Percentiles rank a stretch among this genome's conserved stretches.
phyloP scores from a whole-genome alignment of 2,113 vertebrate genomes.

The Athene cunicularia region DNA sequence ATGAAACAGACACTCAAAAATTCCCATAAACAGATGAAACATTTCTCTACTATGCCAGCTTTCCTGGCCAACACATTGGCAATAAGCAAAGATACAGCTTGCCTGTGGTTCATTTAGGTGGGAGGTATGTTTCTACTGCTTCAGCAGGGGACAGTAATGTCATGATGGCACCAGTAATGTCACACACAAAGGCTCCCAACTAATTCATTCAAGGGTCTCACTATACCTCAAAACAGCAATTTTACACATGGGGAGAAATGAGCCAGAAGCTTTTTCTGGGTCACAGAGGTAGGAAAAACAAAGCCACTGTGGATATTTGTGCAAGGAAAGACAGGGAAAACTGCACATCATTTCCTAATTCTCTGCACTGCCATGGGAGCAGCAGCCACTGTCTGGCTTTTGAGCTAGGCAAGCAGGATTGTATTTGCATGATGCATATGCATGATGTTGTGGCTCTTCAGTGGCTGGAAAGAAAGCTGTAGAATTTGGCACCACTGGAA shows the following conservation, averaged over 20 bases:
- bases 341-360: not conserved
- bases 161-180: not conserved
- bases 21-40: not conserved
- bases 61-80: not conserved
- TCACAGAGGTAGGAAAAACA: not conserved
- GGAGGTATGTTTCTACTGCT: not conserved
- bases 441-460: not conserved
- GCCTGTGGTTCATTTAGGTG: not conserved
- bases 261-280: not conserved
- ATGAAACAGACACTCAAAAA: not conserved
- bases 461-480: not conserved
- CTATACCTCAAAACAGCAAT: not conserved
- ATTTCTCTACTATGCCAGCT: not conserved
- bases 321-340: not conserved
- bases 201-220: not conserved
- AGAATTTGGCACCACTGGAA: not conserved
- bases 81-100: not conserved
- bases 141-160: not conserved
- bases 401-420: not conserved
- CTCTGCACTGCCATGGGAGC: not conserved
- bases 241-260: not conserved
- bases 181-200: not conserved
- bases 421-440: not conserved
- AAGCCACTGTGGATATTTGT: not conserved
- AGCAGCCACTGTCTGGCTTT: not conserved